phyloP scores from a whole-genome alignment of 2,888 invertebrate species.

The Ernsta delagoae region DNA sequence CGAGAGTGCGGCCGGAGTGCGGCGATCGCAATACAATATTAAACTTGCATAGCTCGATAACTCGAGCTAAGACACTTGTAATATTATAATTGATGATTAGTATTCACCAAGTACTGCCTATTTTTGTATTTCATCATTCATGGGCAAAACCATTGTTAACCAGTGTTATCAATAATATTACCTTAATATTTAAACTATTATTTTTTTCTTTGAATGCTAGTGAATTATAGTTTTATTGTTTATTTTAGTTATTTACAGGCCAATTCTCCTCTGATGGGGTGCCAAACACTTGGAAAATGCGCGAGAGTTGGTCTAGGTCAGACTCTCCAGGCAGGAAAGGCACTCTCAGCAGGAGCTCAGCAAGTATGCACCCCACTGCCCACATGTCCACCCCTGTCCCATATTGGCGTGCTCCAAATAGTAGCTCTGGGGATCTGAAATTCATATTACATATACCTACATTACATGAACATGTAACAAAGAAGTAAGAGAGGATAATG shows the following conservation, averaged over 20 bases:
- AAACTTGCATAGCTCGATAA: conserved; percentile 7
- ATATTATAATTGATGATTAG: conserved; percentile 6
- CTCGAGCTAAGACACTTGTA: conserved; percentile 7
- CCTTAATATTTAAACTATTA: too few species aligned
- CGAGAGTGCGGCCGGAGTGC: too few species aligned
- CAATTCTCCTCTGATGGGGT: conserved; percentile 96
- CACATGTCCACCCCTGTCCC: conserved; percentile 99
- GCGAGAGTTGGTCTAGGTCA: conserved; percentile 97
- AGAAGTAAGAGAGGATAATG: too few species aligned
- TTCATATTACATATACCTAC: neutral
- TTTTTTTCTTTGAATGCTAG: too few species aligned
- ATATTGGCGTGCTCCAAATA: conserved; percentile 98
- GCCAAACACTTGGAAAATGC: conserved; percentile 97
- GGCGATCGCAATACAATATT: conserved; percentile 6
- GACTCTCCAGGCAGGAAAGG: conserved; percentile 99
- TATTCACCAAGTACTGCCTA: conserved; percentile 6
- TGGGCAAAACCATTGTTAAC: conserved; percentile 7
- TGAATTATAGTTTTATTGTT: too few species aligned
- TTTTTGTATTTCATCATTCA: conserved; percentile 7
- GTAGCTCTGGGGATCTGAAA: conserved; percentile 93
- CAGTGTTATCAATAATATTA: neutral
- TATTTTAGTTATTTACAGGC: conserved; percentile 87
- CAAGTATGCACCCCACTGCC: conserved; percentile 99
- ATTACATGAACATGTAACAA: neutral
- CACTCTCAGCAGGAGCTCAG: conserved; percentile 94